A percentile compares a stretch with the other conserved stretches of the same genome.
These are phyloP conservation scores for Hephaestus fuliginosus DNA, from an alignment of 2,797 vertebrate species.

Conservation along the genomic window DNA sequence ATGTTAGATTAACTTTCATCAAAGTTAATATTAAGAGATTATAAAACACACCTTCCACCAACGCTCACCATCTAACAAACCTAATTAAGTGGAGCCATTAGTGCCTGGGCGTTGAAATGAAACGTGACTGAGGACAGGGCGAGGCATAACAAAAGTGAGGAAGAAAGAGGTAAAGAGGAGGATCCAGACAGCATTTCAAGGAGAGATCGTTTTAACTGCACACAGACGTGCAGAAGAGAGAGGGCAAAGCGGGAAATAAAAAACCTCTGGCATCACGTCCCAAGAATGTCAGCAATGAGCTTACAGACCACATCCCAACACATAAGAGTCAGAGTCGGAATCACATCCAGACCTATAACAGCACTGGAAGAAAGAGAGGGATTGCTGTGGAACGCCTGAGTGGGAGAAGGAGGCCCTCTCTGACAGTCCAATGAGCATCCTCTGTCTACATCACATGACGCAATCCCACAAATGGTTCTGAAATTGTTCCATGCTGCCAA, in stretches of 20 bases:
- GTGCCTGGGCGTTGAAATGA: constrained; percentile 43
- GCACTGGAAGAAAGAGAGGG: constrained; percentile 69
- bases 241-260: constrained; percentile 66
- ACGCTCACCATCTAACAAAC: constrained; percentile 60
- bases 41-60: constrained; percentile 50
- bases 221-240: constrained; percentile 71
- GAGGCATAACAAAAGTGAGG: constrained; percentile 54
- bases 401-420: constrained; percentile 71
- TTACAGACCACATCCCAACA: constrained; percentile 85
- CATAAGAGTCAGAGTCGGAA: constrained; percentile 78
- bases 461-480: constrained; percentile 79
- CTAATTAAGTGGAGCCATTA: constrained; percentile 65
- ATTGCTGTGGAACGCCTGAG: constrained; percentile 70
- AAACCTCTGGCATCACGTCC: constrained; percentile 79
- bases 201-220: constrained; percentile 76
- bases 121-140: constrained; percentile 47
- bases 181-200: constrained; percentile 64
- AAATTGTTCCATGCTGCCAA: constrained; percentile 78
- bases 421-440: constrained; percentile 77
- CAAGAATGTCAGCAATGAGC: constrained; percentile 86
- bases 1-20: constrained; percentile 71
- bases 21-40: constrained; percentile 71
- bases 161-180: constrained; percentile 46
- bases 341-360: constrained; percentile 83
- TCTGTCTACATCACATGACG: constrained; percentile 77